Conservation (phyloP, 2,113 vertebrate species). For the Camelus bactrianus region DNA sequence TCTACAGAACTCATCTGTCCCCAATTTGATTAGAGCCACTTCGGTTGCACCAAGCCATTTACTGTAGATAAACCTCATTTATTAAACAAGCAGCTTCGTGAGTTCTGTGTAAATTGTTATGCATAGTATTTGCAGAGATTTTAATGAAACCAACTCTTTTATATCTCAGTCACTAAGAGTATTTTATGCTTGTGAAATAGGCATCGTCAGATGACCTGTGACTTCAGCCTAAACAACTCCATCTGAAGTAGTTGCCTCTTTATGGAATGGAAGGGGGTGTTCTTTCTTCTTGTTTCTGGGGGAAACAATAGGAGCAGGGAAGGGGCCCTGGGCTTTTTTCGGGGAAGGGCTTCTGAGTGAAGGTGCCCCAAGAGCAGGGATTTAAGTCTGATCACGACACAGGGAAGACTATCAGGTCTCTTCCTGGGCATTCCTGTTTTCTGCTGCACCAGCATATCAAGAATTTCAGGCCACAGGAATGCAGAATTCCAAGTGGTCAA, state of each 20-base stretch:
- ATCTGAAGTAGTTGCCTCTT: not conserved
- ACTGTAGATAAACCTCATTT: conserved; percentile 87
- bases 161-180: conserved; percentile 69
- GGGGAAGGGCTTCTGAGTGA: not conserved
- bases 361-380: not conserved
- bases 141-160: conserved; percentile 83
- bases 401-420: not conserved
- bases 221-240: conserved; percentile 57
- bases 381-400: not conserved
- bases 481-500: not conserved
- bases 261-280: rapidly evolving
- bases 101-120: conserved; percentile 77
- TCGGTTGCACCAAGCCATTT: conserved; percentile 84
- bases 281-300: conserved; percentile 1
- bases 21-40: conserved; percentile 90
- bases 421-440: not conserved
- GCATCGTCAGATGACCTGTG: conserved; percentile 35
- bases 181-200: conserved; percentile 60
- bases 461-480: not conserved
- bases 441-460: not conserved
- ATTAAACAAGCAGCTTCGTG: conserved; percentile 81
- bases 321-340: not conserved
- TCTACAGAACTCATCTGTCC: conserved; percentile 86
- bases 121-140: conserved; percentile 78
- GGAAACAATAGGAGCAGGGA: too few species aligned